Conservation (phyloP, 1,140 invertebrate genomes). For the Forficula auricularia region DNA sequence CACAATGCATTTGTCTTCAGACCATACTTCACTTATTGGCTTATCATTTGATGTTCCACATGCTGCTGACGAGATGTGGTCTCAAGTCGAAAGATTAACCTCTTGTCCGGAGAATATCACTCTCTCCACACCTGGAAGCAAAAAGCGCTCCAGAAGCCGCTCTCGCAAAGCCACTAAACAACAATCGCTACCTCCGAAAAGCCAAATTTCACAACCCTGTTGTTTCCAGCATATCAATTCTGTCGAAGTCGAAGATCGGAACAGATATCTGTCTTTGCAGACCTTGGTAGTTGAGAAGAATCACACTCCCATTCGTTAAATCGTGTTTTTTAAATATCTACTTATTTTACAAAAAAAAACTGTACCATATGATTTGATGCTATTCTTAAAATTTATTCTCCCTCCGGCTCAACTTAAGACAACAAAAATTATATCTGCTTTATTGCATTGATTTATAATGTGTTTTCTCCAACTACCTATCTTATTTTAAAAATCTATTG, state of each 20-base stretch:
- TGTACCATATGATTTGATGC: too few species aligned
- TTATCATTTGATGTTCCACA: constrained; percentile 60
- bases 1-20: constrained; percentile 61
- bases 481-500: too few species aligned
- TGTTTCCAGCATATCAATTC: constrained; percentile 74
- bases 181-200: constrained; percentile 49
- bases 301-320: too few species aligned
- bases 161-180: constrained; percentile 29
- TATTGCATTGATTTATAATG: too few species aligned
- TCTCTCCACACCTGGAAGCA: constrained; percentile 44
- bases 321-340: too few species aligned
- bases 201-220: constrained; percentile 70
- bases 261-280: constrained; percentile 47
- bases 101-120: constrained; percentile 65
- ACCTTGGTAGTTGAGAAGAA: constrained; percentile 27
- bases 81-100: constrained; percentile 47
- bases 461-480: too few species aligned
- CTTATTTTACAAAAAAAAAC: too few species aligned
- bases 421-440: too few species aligned
- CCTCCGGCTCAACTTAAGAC: too few species aligned
- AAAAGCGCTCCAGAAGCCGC: constrained; percentile 37
- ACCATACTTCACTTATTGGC: constrained; percentile 39
- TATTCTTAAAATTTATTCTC: too few species aligned
- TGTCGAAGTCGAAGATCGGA: constrained; percentile 48
- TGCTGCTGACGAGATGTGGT: constrained; percentile 51